phyloP scores from a whole-genome alignment of 2,113 vertebrate species.

The Rhynchomys soricoides region DNA sequence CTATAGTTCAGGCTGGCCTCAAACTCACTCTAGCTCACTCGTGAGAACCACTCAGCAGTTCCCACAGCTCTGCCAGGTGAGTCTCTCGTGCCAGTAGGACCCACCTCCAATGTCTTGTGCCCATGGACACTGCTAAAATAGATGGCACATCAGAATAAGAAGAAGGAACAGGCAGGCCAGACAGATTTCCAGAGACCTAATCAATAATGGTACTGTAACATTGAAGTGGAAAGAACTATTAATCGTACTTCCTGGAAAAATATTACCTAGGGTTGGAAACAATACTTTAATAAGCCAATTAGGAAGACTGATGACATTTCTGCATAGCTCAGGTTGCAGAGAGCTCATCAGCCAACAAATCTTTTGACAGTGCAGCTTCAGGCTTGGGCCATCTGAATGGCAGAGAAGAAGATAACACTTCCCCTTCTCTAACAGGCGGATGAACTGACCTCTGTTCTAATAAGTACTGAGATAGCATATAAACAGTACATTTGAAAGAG shows the following conservation, averaged over 20 bases:
- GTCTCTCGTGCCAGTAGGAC: not conserved
- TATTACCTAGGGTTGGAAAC: constrained; percentile 18
- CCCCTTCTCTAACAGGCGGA: not conserved
- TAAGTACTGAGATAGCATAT: not conserved
- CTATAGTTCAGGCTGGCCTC: not conserved
- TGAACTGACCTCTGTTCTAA: not conserved
- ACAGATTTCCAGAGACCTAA: constrained; percentile 54
- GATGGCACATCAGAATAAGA: constrained; percentile 8
- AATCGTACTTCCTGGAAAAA: constrained; percentile 59
- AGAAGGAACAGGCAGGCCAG: constrained; percentile 12
- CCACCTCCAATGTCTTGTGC: not conserved
- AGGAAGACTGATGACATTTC: constrained; percentile 26
- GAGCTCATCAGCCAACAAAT: not conserved
- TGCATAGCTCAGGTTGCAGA: not conserved
- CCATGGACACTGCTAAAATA: not conserved
- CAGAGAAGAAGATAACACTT: not conserved
- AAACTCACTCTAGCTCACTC: not conserved
- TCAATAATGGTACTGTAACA: constrained; percentile 44
- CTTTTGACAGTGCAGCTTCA: not conserved
- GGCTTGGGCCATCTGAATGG: not conserved
- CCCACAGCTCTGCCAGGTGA: not conserved
- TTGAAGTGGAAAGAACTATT: constrained; percentile 48
- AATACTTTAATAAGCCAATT: constrained; percentile 36
- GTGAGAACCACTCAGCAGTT: not conserved
- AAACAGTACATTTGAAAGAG: not conserved